Base-by-base conservation (phyloP, 2,888 invertebrate genomes). In the Rhingia campestris region DNA sequence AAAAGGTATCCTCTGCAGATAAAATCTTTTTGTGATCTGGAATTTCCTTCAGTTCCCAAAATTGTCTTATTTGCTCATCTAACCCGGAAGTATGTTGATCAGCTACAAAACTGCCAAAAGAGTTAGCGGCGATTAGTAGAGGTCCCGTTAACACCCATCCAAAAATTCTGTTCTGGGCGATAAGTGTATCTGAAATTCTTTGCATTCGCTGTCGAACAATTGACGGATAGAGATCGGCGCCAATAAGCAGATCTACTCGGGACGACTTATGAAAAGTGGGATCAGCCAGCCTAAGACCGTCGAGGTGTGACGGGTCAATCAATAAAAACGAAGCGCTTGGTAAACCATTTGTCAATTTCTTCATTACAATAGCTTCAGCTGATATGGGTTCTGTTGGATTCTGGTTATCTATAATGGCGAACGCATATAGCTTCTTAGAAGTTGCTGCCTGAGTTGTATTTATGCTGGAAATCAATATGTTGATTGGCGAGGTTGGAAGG, bases 111-210 rank as follows among this genome's bases (percentile, higher is more conserved):
- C 49, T 63, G 51, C 9, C 32, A 32, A 51, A 64, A 6, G 14
- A 32, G 22, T 49, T 49, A 32, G 51, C 1, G 0, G 51, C 22
- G 10, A 22, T 9, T 5, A 53, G 41, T 3, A 51, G 4, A 4
- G 39, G 64, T 9, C 66, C 66, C 6, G 49, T 37, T 3, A 63
- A 4, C 1, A 49, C 51, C 63, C 51, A 63, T 1, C 63, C 63
- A n/a, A 63, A 63, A 9, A 63, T 39, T 0, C 39, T 49, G 22
- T 63, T 63, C 14, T 63, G 63, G 0, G 37, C 61, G 0, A 51
- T 30, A 3, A 64, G n/a, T 3, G 64, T 30, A n/a, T 41, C 30
- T 4, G 64, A 33, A 14, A 66, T 51, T 32, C 4, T 5, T 9
- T 14, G 30, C 9, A 66, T 9, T 0, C 7, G 5, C n/a, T n/a